Evolutionary conservation across 30 jellyfish, hydroid and myxozoan genomes (phyloP), one percentile per base, ranked within the genome.

Genomic region (Pseudorhiza aurosa): DNA sequence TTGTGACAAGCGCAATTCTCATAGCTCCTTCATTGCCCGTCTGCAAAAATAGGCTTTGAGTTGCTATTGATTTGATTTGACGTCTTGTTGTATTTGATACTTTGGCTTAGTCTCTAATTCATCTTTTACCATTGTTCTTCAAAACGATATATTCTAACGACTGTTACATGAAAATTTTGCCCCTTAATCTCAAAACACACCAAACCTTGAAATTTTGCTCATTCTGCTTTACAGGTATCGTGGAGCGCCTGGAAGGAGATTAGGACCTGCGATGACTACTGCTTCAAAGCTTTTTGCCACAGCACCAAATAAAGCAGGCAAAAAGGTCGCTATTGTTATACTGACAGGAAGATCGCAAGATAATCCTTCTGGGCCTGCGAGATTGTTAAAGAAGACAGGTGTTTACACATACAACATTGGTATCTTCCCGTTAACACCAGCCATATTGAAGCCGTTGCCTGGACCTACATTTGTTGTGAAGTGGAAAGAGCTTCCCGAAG

Each of bases 241-340:
- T 2, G 94, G 86, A 40, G 44, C 59, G 8, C 70, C 83, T 11
- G 95, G 95, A 21, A 25, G 74, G 24, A 46, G 68, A 25, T 64
- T 84, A 59, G 88, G 88, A n/a, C 85, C 72, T 2, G 95, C 95
- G n/a, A 4, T 84, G 22, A 51, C 22, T 22, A 35, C 71, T 0
- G 95, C 88, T 9, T 0, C 73, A 9, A 53, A 58, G 40, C 60
- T 84, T 8, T 72, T 84, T 37, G 73, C 78, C 0, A 84, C 75
- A 7, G 87, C 88, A 25, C 88, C 95, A 2, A 49, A 29, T 47
- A 73, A 71, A 33, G 55, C 88, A 45, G 85, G 76, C 29, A 82
- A 69, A 36, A 84, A 84, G 31, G 33, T 84, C 29, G 67, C 85
- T 17, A 33, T 84, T 28, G 72, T 84, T 19, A 31, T 84, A 4